These are phyloP conservation scores for Raja brachyura DNA, from an alignment of 2,113 vertebrate species.

Conservation along the genomic window DNA sequence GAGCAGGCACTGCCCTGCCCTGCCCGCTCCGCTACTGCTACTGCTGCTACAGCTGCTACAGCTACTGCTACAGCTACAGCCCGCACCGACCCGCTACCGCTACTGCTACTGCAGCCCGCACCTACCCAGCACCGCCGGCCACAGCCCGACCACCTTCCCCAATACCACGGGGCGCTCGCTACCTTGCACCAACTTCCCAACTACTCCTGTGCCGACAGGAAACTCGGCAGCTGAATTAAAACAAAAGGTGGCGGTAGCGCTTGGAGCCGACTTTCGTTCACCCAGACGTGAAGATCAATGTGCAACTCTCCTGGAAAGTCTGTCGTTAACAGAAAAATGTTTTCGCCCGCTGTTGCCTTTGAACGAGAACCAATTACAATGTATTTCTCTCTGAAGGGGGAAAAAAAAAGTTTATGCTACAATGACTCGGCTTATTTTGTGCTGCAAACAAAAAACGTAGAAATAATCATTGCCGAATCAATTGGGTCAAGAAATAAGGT, in stretches of 20 bases:
- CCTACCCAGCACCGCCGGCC: no score
- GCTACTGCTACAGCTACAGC: neutral
- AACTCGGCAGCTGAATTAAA: constrained; percentile 53
- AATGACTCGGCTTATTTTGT: neutral
- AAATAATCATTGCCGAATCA: neutral
- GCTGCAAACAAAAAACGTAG: neutral
- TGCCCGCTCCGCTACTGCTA: no score
- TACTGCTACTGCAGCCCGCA: neutral
- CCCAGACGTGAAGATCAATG: neutral
- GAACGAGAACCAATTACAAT: neutral
- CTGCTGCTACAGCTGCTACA: neutral
- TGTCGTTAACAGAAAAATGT: neutral
- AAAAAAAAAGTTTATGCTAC: neutral
- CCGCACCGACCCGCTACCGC: neutral
- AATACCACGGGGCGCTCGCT: constrained; percentile 24
- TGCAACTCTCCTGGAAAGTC: neutral
- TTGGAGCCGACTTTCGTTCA: neutral
- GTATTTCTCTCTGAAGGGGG: neutral
- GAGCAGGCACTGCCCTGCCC: neutral
- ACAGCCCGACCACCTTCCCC: neutral
- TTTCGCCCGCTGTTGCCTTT: neutral
- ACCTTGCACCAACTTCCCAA: constrained; percentile 54
- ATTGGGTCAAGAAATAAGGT: neutral
- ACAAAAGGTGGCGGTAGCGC: constrained; percentile 55
- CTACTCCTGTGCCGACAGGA: constrained; percentile 62